Base-by-base conservation (phyloP, 2,113 vertebrate genomes). In the Quiscalus mexicanus region DNA sequence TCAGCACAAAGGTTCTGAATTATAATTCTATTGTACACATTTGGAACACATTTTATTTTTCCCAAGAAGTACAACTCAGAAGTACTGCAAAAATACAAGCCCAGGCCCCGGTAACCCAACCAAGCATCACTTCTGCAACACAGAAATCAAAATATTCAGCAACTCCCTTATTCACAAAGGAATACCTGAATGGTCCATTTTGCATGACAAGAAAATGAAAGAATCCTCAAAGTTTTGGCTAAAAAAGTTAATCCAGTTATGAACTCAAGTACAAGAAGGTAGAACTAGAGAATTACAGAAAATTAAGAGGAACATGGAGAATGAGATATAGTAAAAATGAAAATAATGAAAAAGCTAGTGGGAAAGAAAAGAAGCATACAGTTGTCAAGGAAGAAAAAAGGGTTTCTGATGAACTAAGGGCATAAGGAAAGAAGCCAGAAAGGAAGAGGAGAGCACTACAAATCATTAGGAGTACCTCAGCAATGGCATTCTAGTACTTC, bases 1-100 rank as follows among this genome's bases (percentile, higher is more conserved):
- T 69, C 78, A 87, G 58, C 33, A 83, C 58, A 91, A 91, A 95
- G 78, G 50, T 62, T 87, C 92, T 64, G 78, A 83, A 83, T 85
- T 79, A 73, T 89, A 90, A 83, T 90, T 83, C 74, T n/a, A 20
- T 5, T 70, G 69, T 37, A 87, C 37, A 64, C 35, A 94, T 73
- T 89, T 87, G 62, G 62, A 94, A 91, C 12, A 56, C 0, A 5
- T 44, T 74, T 80, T 67, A 33, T 63, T 88, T 74, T 92, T 69
- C 12, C 50, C 42, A 42, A 42, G 50, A 84, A 80, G 35, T 59
- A 81, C 23, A 58, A 16, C 21, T 78, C 50, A 70, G 27, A 92
- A 71, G 45, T 44, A 67, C 50, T 39, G 31, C 59, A 78, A 69
- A 90, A 83, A 50, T 50, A 64, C 27, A 88, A 94, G 68, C 16